These are phyloP conservation scores for Xenotilapia flavipinnis DNA, from an alignment of 2,113 vertebrate species.

Conservation along the genomic window DNA sequence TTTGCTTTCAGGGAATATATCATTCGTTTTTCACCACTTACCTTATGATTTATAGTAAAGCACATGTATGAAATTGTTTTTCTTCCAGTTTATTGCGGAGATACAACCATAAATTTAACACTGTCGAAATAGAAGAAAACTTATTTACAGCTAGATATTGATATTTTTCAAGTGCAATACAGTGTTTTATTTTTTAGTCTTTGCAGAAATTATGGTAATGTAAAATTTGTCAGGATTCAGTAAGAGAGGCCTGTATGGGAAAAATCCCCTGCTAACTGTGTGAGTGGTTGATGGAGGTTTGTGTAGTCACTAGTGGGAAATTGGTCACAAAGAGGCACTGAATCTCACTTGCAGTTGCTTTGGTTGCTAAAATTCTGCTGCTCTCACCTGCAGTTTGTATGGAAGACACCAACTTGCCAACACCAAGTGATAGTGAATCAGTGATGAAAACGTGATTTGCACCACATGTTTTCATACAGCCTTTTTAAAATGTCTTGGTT, in stretches of 20 bases:
- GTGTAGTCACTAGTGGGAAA: neutral
- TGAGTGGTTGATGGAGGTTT: neutral
- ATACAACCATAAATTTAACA: neutral
- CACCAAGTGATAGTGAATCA: neutral
- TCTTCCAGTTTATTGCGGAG: neutral
- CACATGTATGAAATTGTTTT: neutral
- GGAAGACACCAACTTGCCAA: neutral
- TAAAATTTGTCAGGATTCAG: neutral
- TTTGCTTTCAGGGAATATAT: neutral
- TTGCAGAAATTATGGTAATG: neutral
- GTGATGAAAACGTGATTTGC: neutral
- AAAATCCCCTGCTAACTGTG: neutral
- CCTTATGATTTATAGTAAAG: neutral
- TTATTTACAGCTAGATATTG: neutral
- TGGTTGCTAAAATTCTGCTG: fast-evolving
- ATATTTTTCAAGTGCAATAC: neutral
- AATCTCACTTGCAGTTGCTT: neutral
- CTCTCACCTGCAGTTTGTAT: neutral
- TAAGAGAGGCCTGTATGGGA: neutral
- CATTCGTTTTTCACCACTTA: neutral
- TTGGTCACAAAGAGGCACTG: neutral
- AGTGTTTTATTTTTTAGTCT: neutral
- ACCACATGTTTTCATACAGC: neutral
- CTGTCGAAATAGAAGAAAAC: neutral
- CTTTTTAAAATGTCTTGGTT: neutral